Evolutionary conservation across 2,888 invertebrate genomes (phyloP).

Genomic region (Tetranychus truncatus): DNA sequence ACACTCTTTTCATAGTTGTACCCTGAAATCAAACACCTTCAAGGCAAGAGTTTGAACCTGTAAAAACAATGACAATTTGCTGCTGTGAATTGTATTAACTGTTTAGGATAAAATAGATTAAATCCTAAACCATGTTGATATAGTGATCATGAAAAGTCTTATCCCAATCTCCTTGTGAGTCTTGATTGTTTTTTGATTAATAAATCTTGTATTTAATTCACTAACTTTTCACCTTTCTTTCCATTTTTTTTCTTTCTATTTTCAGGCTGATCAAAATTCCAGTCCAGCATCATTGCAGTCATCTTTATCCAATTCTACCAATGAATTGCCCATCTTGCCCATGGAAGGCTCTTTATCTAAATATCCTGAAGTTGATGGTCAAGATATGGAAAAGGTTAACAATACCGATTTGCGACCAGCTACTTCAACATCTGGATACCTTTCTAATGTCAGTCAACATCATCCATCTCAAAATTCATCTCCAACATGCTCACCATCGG

Average conservation of each 20-base stretch:
- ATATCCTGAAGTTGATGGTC: neutral
- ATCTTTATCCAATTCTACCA: neutral
- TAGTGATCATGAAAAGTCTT: neutral
- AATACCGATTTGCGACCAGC: neutral
- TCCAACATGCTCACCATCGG: neutral
- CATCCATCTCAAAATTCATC: neutral
- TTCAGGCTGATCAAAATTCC: neutral
- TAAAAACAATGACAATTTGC: neutral
- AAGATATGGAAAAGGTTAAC: neutral
- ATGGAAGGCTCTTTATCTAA: neutral
- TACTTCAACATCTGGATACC: neutral
- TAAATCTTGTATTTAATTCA: neutral
- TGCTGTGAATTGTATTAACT: neutral
- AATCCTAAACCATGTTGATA: neutral
- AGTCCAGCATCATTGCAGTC: neutral
- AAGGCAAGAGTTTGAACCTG: no score
- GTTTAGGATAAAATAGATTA: neutral
- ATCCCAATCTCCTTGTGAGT: neutral
- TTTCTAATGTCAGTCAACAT: neutral
- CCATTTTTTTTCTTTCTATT: neutral
- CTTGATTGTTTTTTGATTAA: neutral
- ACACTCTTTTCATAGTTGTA: no score
- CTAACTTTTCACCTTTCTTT: neutral
- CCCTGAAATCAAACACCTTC: no score
- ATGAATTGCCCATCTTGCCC: neutral